Evolutionary conservation across 2,888 invertebrate genomes (phyloP).

Genomic region (Cinara cedri): DNA sequence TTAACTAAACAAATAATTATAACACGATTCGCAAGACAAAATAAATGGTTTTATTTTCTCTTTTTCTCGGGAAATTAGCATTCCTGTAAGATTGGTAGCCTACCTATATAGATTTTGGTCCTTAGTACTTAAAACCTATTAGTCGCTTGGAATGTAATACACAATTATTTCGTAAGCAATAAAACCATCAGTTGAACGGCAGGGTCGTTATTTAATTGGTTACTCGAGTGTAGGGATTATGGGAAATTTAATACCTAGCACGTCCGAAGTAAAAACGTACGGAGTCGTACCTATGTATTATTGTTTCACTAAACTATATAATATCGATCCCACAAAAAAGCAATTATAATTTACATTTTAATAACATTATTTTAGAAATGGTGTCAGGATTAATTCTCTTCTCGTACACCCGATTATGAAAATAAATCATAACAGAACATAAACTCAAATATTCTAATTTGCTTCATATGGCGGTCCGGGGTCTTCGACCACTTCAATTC

Average conservation of each 20-base stretch:
- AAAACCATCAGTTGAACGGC: slow-evolving; percentile 30
- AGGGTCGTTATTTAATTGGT: slow-evolving; percentile 27
- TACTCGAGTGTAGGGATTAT: slow-evolving; percentile 13
- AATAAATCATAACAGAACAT: too few species aligned
- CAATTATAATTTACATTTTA: too few species aligned
- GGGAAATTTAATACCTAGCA: slow-evolving; percentile 14
- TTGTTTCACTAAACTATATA: background rate
- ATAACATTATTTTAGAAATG: too few species aligned
- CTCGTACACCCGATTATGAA: too few species aligned
- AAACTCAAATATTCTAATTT: too few species aligned
- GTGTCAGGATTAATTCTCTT: too few species aligned
- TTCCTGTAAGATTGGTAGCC: background rate
- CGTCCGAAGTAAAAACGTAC: background rate
- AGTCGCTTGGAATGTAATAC: slow-evolving; percentile 5
- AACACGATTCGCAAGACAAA: background rate
- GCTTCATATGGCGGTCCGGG: too few species aligned
- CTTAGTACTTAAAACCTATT: background rate
- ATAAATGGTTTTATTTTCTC: background rate
- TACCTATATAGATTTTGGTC: background rate
- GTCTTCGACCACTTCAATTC: background rate
- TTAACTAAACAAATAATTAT: background rate
- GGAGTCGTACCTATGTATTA: background rate
- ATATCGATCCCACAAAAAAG: background rate
- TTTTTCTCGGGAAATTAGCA: background rate
- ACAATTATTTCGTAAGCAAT: slow-evolving; percentile 20